A percentile compares a stretch with the other conserved stretches of the same genome.
phyloP scores from a whole-genome alignment of 2,888 invertebrate species.

The Acleris holmiana region DNA sequence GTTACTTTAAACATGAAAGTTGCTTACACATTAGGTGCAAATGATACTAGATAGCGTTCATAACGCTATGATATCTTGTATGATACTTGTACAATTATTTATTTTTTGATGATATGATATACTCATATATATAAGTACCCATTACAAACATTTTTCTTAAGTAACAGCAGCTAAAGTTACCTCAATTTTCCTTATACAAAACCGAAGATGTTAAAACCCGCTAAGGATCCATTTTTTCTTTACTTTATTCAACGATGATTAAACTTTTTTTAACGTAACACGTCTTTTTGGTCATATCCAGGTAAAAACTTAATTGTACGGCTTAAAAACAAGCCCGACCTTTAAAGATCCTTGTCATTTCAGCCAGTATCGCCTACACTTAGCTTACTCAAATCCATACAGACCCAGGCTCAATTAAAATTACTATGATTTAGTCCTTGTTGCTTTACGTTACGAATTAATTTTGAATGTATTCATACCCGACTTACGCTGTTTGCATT shows the following conservation, averaged over 20 bases:
- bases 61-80: too few relatives aligned
- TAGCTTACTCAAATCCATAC: background rate
- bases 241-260: slow-evolving; percentile 11
- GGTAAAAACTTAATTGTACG: slow-evolving; percentile 25
- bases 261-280: slow-evolving; percentile 1
- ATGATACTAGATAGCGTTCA: too few relatives aligned
- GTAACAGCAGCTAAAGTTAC: too few relatives aligned
- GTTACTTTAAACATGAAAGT: too few relatives aligned
- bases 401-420: background rate
- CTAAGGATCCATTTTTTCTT: too few relatives aligned
- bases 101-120: too few relatives aligned
- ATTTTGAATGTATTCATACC: background rate
- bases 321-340: slow-evolving; percentile 19
- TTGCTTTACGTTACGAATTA: background rate
- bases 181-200: too few relatives aligned
- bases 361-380: slow-evolving; percentile 24
- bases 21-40: too few relatives aligned
- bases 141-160: too few relatives aligned
- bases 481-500: background rate
- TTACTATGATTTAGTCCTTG: background rate
- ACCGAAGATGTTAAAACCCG: too few relatives aligned
- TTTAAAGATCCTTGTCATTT: slow-evolving; percentile 33
- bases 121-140: too few relatives aligned
- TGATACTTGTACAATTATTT: too few relatives aligned
- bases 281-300: slow-evolving; percentile 9